Conservation (phyloP, 1,140 invertebrate species). For the Rhagoletis zephyria region DNA sequence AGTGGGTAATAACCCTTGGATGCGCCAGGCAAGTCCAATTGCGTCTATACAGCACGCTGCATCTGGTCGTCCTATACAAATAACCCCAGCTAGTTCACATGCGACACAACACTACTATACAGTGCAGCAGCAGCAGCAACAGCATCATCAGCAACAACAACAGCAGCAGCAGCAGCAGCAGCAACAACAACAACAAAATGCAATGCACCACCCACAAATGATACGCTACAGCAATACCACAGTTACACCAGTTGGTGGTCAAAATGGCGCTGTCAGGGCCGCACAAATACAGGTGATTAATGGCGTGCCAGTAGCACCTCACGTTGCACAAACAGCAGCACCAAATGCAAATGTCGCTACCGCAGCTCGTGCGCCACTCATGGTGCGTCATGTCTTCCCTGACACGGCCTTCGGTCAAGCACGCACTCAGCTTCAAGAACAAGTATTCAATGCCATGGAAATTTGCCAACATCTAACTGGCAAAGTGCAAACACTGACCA, state of each 20-base stretch:
- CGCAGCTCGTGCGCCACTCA: constrained; percentile 60
- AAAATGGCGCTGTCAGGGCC: constrained; percentile 53
- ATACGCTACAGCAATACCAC: constrained; percentile 52
- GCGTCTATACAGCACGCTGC: constrained; percentile 50
- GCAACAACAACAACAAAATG: background rate
- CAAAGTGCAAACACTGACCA: constrained; percentile 69
- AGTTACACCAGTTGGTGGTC: constrained; percentile 52
- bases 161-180: too few relatives aligned
- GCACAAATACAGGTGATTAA: constrained; percentile 56
- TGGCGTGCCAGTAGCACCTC: constrained; percentile 49
- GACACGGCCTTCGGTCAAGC: constrained; percentile 64
- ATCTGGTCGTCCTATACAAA: constrained; percentile 53
- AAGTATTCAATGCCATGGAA: constrained; percentile 71
- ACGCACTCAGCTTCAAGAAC: constrained; percentile 67
- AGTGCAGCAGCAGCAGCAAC: background rate
- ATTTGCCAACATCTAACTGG: constrained; percentile 71
- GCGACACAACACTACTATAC: constrained; percentile 7
- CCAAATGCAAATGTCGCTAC: background rate
- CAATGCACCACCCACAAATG: constrained; percentile 54
- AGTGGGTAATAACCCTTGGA: constrained; percentile 34
- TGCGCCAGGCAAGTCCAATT: constrained; percentile 26
- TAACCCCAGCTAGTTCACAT: constrained; percentile 41
- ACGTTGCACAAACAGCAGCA: constrained; percentile 56
- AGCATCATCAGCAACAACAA: too few relatives aligned
- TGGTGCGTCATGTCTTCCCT: constrained; percentile 59